Percentiles rank a stretch among this genome's conserved stretches.
Evolutionary conservation across 2,797 vertebrate species (phyloP).

Genomic region (Pteronotus mesoamericanus): DNA sequence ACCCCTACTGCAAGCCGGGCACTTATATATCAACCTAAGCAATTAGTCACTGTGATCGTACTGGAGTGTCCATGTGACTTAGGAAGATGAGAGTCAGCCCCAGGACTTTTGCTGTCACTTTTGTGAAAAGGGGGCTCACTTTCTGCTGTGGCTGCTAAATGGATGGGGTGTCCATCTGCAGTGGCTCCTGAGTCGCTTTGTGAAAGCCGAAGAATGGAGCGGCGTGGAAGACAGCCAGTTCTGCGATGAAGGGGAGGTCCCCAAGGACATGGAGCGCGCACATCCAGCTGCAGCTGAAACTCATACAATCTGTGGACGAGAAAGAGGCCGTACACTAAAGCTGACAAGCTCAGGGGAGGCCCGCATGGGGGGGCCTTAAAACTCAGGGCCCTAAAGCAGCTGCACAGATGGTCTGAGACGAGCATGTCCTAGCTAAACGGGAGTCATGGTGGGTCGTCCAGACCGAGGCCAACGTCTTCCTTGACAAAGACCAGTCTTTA

Average conservation of each 20-base stretch:
- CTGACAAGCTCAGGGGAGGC: not conserved
- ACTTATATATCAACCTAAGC: not conserved
- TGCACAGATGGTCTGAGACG: not conserved
- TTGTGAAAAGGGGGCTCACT: not conserved
- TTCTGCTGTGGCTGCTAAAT: not conserved
- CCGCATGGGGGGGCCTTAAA: not conserved
- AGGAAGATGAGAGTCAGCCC: not conserved
- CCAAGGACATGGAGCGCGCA: not conserved
- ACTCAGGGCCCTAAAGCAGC: not conserved
- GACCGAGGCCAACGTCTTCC: not conserved
- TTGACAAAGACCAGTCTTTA: not conserved
- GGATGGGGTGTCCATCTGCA: not conserved
- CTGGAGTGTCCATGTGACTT: not conserved
- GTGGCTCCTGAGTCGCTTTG: not conserved
- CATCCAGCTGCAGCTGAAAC: not conserved
- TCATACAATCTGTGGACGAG: fast-evolving
- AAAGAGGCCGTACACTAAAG: not conserved
- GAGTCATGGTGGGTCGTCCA: fast-evolving
- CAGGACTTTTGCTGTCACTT: not conserved
- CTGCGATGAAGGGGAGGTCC: not conserved
- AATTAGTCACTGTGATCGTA: too few relatives aligned
- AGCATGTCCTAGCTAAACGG: not conserved
- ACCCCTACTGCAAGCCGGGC: not conserved
- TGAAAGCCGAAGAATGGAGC: not conserved
- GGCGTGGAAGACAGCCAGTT: not conserved